These are phyloP conservation scores for Scaptomyza parva DNA, from an alignment of 2,888 invertebrate genomes.

Conservation along the genomic window DNA sequence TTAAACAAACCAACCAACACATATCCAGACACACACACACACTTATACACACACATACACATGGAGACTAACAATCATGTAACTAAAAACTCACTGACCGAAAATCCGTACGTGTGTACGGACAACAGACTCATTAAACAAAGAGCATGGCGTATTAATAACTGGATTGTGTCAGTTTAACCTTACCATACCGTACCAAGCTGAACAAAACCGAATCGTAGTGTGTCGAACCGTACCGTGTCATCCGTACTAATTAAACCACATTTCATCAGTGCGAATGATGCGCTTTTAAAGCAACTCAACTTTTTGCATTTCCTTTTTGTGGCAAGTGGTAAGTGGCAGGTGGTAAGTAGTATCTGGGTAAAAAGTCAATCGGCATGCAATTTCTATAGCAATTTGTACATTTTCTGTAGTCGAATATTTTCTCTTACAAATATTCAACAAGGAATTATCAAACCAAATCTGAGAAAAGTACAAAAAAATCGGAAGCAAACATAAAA, in stretches of 20 bases:
- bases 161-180: background rate
- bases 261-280: background rate
- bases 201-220: no score
- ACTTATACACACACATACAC: background rate
- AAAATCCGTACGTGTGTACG: background rate
- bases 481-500: background rate
- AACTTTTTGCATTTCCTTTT: no score
- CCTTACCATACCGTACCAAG: background rate
- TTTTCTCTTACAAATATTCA: no score
- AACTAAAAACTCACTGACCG: conserved; percentile 5
- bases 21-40: background rate
- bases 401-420: no score
- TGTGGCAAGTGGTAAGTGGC: no score
- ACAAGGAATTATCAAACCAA: no score
- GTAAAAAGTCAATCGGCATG: background rate
- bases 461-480: no score
- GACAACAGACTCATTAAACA: conserved; percentile 13
- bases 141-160: conserved; percentile 19
- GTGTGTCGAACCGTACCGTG: background rate
- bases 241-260: conserved; percentile 59
- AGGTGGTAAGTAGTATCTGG: background rate
- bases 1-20: conserved; percentile 30
- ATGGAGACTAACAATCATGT: background rate
- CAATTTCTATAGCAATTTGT: no score
- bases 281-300: background rate